Percentiles rank a stretch among this genome's conserved stretches.
These are phyloP conservation scores for Drosophila siamana DNA, from an alignment of 2,888 invertebrate species.

Conservation along the genomic window DNA sequence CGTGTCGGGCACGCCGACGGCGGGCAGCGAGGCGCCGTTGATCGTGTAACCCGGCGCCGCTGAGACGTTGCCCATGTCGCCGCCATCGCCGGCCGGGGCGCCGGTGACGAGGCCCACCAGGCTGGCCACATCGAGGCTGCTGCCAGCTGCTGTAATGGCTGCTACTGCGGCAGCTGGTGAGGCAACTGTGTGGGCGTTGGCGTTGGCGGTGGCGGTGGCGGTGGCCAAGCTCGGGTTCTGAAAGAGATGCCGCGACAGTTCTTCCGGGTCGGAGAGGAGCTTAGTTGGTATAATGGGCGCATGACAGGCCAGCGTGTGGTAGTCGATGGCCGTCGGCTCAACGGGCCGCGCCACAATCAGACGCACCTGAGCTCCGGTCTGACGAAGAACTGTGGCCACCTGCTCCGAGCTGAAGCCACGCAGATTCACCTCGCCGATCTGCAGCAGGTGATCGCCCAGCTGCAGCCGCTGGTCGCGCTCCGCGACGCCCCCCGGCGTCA, in stretches of 20 bases:
- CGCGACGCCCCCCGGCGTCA: slow-evolving; percentile 98
- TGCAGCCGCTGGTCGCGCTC: slow-evolving; percentile 97
- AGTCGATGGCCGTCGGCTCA: slow-evolving; percentile 93
- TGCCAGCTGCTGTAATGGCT: too few relatives aligned
- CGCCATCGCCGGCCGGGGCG: slow-evolving; percentile 58
- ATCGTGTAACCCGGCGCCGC: slow-evolving; percentile 14
- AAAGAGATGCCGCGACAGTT: slow-evolving; percentile 93
- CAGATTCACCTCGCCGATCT: slow-evolving; percentile 97
- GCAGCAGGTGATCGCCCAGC: slow-evolving; percentile 98
- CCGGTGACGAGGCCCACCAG: slow-evolving; percentile 71
- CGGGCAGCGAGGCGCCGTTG: neutral
- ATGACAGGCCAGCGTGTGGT: slow-evolving; percentile 89
- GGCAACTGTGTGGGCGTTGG: neutral
- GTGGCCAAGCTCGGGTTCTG: slow-evolving; percentile 87
- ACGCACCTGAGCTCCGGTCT: slow-evolving; percentile 89
- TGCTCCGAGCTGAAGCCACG: slow-evolving; percentile 98
- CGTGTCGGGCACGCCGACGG: slow-evolving; percentile 67
- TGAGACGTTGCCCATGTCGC: slow-evolving; percentile 53
- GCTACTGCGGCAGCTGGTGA: too few relatives aligned
- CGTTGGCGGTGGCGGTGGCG: slow-evolving; percentile 83
- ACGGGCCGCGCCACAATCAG: slow-evolving; percentile 97
- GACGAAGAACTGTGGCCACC: slow-evolving; percentile 93
- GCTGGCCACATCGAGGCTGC: slow-evolving; percentile 67
- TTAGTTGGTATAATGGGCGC: slow-evolving; percentile 97
- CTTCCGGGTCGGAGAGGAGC: slow-evolving; percentile 95